A percentile compares a stretch with the other conserved stretches of the same genome.
Conservation (phyloP, 2,888 invertebrate genomes). For the Pseudeuparius sepicola region DNA sequence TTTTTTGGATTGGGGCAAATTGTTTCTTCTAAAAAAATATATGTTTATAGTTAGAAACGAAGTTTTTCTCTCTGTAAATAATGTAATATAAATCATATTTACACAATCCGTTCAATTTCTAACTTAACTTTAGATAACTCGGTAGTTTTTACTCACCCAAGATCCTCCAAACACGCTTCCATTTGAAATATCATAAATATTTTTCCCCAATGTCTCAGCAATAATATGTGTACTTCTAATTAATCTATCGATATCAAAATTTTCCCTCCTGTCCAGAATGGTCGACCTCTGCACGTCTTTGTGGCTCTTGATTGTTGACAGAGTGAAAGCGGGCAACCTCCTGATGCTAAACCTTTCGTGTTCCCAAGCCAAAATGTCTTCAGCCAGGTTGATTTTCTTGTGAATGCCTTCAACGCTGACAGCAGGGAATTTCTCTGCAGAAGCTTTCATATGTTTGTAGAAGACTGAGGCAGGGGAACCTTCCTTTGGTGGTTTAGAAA, state of each 20-base stretch:
- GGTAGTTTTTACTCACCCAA: conserved; percentile 65
- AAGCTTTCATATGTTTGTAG: conserved; percentile 52
- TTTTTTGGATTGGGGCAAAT: too few relatives aligned
- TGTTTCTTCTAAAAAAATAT: too few relatives aligned
- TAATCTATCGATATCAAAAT: conserved; percentile 48
- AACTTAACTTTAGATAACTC: too few relatives aligned
- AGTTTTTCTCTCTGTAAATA: too few relatives aligned
- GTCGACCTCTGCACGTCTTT: conserved; percentile 52
- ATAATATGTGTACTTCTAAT: conserved; percentile 60
- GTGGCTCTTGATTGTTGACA: conserved; percentile 69
- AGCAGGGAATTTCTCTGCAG: conserved; percentile 40
- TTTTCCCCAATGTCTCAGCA: conserved; percentile 76
- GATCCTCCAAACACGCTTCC: conserved; percentile 62
- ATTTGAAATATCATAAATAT: conserved; percentile 62
- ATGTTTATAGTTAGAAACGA: too few relatives aligned
- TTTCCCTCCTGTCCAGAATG: conserved; percentile 52
- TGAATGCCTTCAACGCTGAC: conserved; percentile 61
- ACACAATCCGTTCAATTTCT: too few relatives aligned
- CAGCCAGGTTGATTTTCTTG: conserved; percentile 95
- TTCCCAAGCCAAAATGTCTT: conserved; percentile 89
- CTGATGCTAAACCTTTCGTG: conserved; percentile 94
- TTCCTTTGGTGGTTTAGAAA: conserved; percentile 90
- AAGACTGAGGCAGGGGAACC: conserved; percentile 64
- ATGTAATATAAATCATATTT: too few relatives aligned
- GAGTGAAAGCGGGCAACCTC: conserved; percentile 81